Percentiles rank a stretch among this genome's conserved stretches.
phyloP scores from a whole-genome alignment of 2,113 vertebrate species.

The Isurus oxyrinchus region DNA sequence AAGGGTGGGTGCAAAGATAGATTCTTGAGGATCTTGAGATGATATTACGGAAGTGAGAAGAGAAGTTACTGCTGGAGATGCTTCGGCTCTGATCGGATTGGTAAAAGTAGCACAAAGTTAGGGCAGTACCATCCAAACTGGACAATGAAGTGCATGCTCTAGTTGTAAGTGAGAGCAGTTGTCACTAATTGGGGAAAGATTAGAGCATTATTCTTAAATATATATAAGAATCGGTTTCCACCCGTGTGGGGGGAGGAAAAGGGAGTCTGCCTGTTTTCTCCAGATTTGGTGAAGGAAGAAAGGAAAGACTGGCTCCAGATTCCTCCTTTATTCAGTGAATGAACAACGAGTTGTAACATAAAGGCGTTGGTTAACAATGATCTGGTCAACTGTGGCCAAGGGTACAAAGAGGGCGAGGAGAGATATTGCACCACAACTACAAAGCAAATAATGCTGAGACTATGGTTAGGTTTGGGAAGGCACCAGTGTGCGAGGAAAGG shows the following conservation, averaged over 20 bases:
- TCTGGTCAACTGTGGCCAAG: neutral
- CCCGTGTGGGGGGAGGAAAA: too few species aligned
- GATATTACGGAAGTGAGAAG: neutral
- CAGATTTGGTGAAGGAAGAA: too few species aligned
- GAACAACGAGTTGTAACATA: too few species aligned
- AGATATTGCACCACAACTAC: neutral
- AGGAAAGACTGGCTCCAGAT: too few species aligned
- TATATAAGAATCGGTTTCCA: too few species aligned
- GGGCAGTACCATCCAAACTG: neutral
- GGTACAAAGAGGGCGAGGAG: neutral
- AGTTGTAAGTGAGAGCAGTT: too few species aligned
- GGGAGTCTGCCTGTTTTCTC: too few species aligned
- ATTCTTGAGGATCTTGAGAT: too few species aligned
- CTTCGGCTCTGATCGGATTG: neutral
- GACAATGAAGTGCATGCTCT: neutral
- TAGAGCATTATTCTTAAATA: too few species aligned
- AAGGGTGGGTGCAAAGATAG: too few species aligned
- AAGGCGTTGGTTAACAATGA: neutral
- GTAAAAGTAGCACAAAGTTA: neutral
- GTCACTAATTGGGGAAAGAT: too few species aligned
- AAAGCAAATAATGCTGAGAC: neutral
- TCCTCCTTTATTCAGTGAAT: too few species aligned
- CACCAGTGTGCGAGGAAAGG: neutral
- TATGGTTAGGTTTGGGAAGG: neutral
- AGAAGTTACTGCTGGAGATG: neutral